Percentiles rank a stretch among this genome's conserved stretches.
These are phyloP conservation scores for Dysdera silvatica DNA, from an alignment of 1,140 invertebrate genomes.

Conservation along the genomic window DNA sequence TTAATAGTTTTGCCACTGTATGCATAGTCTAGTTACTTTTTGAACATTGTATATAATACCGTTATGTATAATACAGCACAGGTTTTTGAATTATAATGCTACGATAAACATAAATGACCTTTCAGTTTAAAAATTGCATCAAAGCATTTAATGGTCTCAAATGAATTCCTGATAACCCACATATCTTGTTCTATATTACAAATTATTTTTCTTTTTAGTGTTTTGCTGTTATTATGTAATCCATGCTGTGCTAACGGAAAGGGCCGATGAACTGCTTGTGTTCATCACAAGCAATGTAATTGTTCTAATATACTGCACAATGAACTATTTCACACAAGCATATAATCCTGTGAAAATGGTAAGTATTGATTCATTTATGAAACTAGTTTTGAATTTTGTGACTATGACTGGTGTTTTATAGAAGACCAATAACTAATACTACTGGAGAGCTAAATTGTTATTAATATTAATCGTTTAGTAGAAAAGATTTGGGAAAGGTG, in stretches of 20 bases:
- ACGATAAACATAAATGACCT: too few relatives aligned
- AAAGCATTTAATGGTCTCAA: neutral
- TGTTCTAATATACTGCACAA: conserved; percentile 15
- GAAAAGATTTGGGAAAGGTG: neutral
- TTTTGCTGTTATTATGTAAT: conserved; percentile 26
- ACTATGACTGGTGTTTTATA: neutral
- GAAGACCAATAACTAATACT: neutral
- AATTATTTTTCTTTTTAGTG: conserved; percentile 15
- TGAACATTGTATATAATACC: too few relatives aligned
- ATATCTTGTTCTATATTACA: neutral
- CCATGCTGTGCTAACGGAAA: conserved; percentile 21
- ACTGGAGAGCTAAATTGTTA: neutral
- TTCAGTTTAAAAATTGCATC: too few relatives aligned
- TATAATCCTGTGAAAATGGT: conserved; percentile 7
- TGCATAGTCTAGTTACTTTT: too few relatives aligned
- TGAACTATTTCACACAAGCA: conserved; percentile 9
- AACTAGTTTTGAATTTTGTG: neutral
- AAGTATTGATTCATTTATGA: neutral
- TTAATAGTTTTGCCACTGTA: too few relatives aligned
- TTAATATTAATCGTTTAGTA: neutral
- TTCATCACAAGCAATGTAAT: conserved; percentile 24
- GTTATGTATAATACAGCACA: too few relatives aligned
- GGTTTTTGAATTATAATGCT: too few relatives aligned
- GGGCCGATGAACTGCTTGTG: conserved; percentile 20
- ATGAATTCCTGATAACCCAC: neutral